Evolutionary conservation across 1,140 invertebrate genomes (phyloP), one percentile per base, ranked within the genome.

Genomic region (Chelonus insularis): DNA sequence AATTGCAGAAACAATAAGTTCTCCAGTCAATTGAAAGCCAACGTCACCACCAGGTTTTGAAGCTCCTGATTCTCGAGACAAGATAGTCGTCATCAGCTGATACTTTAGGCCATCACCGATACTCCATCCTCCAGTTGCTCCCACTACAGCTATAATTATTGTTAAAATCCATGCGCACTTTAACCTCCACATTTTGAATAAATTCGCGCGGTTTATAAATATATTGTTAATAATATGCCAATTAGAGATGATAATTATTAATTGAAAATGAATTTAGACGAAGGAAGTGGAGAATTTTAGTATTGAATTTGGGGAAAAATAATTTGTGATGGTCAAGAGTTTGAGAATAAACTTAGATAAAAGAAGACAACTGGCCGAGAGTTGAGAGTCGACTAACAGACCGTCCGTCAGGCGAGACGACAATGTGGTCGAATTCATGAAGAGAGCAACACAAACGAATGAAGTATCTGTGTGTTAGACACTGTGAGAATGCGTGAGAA

Each of bases 11-110:
- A 87, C 75, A 11, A 74, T 66, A 1, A 87, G 69, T 51, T 78
- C 74, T 20, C 78, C 80, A 29, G 80, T 75, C 21, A 86, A 64
- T 62, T 81, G 80, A 69, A 85, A 88, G 8, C 87, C 87, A 32
- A 88, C 86, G 62, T 87, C 84, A 57, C 84, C 85, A 1, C 73
- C 77, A 2, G 67, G 64, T 60, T 65, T 67, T n/a, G 63, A 14
- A 14, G 71, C 43, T 50, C 69, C 71, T 37, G 73, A 75, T 67
- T 86, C 84, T 66, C 83, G 83, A 36, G 86, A 76, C 12, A 85
- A 66, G 39, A 85, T 76, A 2, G 80, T 83, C 1, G 80, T 83
- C 20, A 75, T 76, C 32, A 85, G 71, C 11, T 74, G 67, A 62
- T 86, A 87, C 2, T 65, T 73, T n/a, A 72, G 20, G 1, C 73